Evolutionary conservation across 2,888 invertebrate genomes (phyloP), one percentile per base, ranked within the genome.

Genomic region (Erebia aethiops): DNA sequence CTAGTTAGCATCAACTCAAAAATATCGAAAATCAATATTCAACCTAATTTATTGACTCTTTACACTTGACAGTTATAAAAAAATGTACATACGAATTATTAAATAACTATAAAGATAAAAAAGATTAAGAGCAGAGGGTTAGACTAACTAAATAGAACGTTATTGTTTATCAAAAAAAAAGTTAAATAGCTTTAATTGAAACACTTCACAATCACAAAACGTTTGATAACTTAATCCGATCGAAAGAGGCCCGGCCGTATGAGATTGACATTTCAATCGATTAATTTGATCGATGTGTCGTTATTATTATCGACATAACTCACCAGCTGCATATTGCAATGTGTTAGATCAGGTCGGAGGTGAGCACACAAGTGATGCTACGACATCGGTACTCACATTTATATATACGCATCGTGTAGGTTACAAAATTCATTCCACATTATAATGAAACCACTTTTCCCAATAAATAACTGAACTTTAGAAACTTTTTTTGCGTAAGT

Each of bases 371-470:
- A 91, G 85, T 92, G 92, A 87, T 84, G 75, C 64, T 79, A 76
- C 79, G 78, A 69, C 41, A 77, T 76, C 74, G 75, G 75, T 77
- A 80, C 79, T 82, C 80, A 78, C 75, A 75, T 80, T 82, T 90
- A 87, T 92, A 88, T 92, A 91, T 85, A 84, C 80, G 78, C 76
- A 73, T 71, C 77, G 76, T 75, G 78, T 71, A 76, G 74, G 81
- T 91, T 91, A 86, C 91, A 88, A 90, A 90, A 91, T 83, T 83
- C 82, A 87, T 87, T 84, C 87, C 85, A 88, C 87, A 84, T 85
- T 79, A 84, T 87, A 84, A 85, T 85, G 87, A 83, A 84, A 80
- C 77, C 71, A 82, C 87, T 88, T 89, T 87, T 88, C 84, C 81
- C 84, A 84, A 84, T 87, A 85, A 84, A 84, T 83, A 79, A 78